Percentiles rank a stretch among this genome's conserved stretches.
phyloP scores from a whole-genome alignment of 2,797 vertebrate genomes.

The Esox lucius region DNA sequence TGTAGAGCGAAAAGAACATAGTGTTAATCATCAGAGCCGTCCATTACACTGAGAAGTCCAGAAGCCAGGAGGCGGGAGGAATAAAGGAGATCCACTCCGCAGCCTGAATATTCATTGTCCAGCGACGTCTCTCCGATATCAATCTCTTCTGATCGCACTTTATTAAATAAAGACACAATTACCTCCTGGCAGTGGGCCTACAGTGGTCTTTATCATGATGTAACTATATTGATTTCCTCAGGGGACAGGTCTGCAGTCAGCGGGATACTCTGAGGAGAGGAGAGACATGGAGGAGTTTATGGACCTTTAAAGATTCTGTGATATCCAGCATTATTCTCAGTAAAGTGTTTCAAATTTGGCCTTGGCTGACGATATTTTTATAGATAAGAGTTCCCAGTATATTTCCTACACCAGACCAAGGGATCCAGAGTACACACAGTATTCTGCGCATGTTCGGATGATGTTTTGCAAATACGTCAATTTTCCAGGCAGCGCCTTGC shows the following conservation, averaged over 20 bases:
- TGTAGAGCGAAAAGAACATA: slow-evolving; percentile 57
- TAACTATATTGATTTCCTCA: slow-evolving; percentile 33
- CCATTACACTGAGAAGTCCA: slow-evolving; percentile 64
- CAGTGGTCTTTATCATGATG: slow-evolving; percentile 42
- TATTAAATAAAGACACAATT: slow-evolving; percentile 69
- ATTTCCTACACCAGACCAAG: no score
- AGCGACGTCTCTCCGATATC: slow-evolving; percentile 61
- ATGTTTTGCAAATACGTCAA: no score
- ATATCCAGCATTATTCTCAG: slow-evolving; percentile 26
- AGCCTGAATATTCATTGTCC: slow-evolving; percentile 71
- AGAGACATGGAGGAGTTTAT: slow-evolving; percentile 22
- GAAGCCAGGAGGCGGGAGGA: slow-evolving; percentile 61
- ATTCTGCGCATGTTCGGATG: no score
- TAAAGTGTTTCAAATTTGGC: slow-evolving; percentile 5
- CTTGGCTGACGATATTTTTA: no score
- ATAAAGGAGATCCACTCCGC: slow-evolving; percentile 50
- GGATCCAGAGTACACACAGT: no score
- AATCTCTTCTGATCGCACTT: slow-evolving; percentile 65
- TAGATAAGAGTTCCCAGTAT: no score
- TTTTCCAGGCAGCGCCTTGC: no score
- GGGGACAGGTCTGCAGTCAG: slow-evolving; percentile 37
- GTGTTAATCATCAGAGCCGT: slow-evolving; percentile 67
- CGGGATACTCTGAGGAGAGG: slow-evolving; percentile 25
- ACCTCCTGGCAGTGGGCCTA: slow-evolving; percentile 51
- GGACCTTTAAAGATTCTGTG: slow-evolving; percentile 18